Conservation (phyloP, 2,797 vertebrate genomes). For the Champsocephalus esox region DNA sequence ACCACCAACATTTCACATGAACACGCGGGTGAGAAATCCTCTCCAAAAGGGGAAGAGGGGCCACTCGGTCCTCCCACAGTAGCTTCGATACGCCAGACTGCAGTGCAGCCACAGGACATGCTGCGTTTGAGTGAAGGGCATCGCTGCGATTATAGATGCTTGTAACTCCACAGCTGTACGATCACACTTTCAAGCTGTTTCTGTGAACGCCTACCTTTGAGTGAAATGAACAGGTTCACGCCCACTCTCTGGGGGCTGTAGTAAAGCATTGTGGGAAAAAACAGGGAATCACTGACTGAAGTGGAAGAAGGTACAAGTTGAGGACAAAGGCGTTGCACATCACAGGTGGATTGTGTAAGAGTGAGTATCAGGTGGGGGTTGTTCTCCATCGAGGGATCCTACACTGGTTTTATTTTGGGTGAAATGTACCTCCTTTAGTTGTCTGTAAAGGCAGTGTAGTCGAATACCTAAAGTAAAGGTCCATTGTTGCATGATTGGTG, state of each 20-base stretch:
- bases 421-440: neutral
- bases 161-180: conserved; percentile 36
- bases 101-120: conserved; percentile 42
- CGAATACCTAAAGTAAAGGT: neutral
- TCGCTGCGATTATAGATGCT: conserved; percentile 25
- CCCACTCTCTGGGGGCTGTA: conserved; percentile 64
- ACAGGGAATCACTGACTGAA: conserved; percentile 52
- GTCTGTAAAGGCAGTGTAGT: conserved; percentile 1
- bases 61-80: neutral
- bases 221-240: conserved; percentile 63
- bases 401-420: neutral
- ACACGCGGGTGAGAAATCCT: conserved; percentile 1
- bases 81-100: conserved; percentile 29
- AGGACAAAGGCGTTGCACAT: conserved; percentile 52
- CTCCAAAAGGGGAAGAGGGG: neutral
- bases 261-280: conserved; percentile 63
- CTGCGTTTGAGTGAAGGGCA: conserved; percentile 36
- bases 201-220: conserved; percentile 59
- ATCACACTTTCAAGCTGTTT: conserved; percentile 52
- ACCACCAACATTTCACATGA: conserved; percentile 4
- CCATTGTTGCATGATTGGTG: conserved; percentile 9
- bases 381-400: neutral
- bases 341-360: conserved; percentile 42
- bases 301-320: conserved; percentile 42
- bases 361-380: conserved; percentile 9